phyloP scores from a whole-genome alignment of 2,113 vertebrate genomes.

The Melanerpes aurifrons region DNA sequence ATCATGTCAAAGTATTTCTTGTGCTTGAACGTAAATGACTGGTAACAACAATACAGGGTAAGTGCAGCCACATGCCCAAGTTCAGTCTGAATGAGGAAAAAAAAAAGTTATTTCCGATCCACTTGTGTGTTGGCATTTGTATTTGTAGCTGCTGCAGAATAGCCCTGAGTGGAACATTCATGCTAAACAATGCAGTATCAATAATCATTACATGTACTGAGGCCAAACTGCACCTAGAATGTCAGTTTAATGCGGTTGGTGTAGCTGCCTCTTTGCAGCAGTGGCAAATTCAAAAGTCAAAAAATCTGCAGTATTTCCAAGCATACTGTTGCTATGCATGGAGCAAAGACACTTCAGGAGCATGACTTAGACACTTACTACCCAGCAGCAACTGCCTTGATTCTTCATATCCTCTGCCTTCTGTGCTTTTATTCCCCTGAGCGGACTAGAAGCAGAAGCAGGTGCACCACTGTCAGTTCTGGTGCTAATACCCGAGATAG shows the following conservation, averaged over 20 bases:
- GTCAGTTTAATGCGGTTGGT: not conserved
- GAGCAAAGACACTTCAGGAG: not conserved
- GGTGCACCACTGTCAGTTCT: slow-evolving; percentile 26
- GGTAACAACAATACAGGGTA: not conserved
- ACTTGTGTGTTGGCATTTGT: not conserved
- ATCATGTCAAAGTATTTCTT: not conserved
- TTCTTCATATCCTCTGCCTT: not conserved
- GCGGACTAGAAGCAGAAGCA: slow-evolving; percentile 34
- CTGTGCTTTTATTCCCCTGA: not conserved
- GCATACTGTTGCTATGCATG: not conserved
- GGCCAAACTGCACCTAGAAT: not conserved
- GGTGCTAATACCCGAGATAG: not conserved
- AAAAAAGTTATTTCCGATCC: not conserved
- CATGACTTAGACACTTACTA: not conserved
- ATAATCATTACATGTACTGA: not conserved
- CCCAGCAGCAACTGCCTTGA: not conserved
- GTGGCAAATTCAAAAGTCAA: not conserved
- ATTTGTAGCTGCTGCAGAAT: not conserved
- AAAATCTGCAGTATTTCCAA: not conserved
- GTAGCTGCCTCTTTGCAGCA: not conserved
- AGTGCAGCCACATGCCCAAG: not conserved
- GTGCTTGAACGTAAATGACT: not conserved
- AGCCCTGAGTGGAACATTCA: not conserved
- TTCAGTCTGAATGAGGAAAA: not conserved
- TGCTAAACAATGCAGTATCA: not conserved